Conservation (phyloP, 2,888 invertebrate genomes). For the Harpalus rubripes region DNA sequence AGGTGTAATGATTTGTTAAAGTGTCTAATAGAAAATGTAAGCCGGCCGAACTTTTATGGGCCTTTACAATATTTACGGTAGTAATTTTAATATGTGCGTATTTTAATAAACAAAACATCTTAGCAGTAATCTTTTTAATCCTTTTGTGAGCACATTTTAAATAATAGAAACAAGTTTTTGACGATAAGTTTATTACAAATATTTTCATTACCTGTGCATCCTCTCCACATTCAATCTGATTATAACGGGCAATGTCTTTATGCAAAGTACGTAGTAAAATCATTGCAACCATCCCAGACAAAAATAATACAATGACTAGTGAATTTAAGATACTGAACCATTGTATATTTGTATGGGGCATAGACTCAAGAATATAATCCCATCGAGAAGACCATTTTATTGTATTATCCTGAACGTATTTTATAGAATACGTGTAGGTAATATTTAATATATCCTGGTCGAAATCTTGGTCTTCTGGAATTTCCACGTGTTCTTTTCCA, state of each 20-base stretch:
- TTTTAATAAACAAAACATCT: no score
- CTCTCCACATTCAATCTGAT: constrained; percentile 94
- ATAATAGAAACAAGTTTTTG: neutral
- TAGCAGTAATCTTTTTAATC: no score
- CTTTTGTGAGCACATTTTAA: no score
- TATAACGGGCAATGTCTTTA: constrained; percentile 99
- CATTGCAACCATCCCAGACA: constrained; percentile 99
- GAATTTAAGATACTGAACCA: constrained; percentile 99
- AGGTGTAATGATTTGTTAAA: no score
- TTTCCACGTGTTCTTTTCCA: constrained; percentile 79
- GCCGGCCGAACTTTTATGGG: no score
- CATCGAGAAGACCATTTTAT: constrained; percentile 99
- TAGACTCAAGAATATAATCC: constrained; percentile 99
- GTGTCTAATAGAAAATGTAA: no score
- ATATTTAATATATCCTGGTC: constrained; percentile 81
- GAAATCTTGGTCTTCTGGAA: constrained; percentile 70
- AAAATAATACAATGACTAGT: constrained; percentile 96
- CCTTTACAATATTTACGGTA: no score
- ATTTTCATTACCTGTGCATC: constrained; percentile 88
- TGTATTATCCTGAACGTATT: constrained; percentile 87
- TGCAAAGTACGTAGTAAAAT: constrained; percentile 97
- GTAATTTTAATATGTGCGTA: no score
- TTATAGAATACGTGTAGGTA: constrained; percentile 92
- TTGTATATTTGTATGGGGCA: constrained; percentile 99
- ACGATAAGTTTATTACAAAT: neutral